Base-by-base conservation (phyloP, 2,113 vertebrate species). In the Calyptommatus sinebrachiatus region DNA sequence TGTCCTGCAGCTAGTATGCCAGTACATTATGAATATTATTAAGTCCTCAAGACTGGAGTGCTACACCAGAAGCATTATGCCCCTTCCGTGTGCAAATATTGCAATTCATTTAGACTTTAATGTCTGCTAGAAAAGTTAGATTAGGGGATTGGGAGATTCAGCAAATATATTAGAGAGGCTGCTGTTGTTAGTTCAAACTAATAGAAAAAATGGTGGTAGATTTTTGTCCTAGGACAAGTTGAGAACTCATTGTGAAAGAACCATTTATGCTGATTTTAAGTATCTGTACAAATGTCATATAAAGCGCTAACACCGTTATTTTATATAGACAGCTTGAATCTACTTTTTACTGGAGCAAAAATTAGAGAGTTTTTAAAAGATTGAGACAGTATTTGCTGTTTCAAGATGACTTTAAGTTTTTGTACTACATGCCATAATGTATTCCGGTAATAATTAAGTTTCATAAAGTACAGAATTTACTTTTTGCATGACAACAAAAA, bases 381-480 rank as follows among this genome's bases (percentile, higher is more conserved):
- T 22, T 35, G 5, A 21, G 22, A 21, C 31, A 41, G 24, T 46
- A 7, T 70, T 46, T 45, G 26, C 21, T 46, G 22, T 24, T 70
- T 70, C 41, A 70, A 70, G 21, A 46, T 70, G 22, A 41, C 67
- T 29, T 6, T 67, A 41, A 41, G 5, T 41, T 5, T 5, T 41
- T 41, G 35, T 41, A 41, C 35, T 41, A 5, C 35, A 69, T 20
- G 29, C 18, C 65, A 12, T 14, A 26, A n/a, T 48, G 24, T 71
- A n/a, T 8, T 50, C 10, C 69, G 46, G 12, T 7, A 24, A 29
- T 20, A 53, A n/a, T n/a, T 14, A 26, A 28, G 28, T 29, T 24
- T n/a, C 57, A 85, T 50, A 18, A 35, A 48, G 5, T 78, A 53
- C 8, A 41, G 77, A 90, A 80, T 31, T 57, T 26, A 63, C 7